A percentile compares a stretch with the other conserved stretches of the same genome.
Conservation (phyloP, 2,888 invertebrate species). For the Antheraea assamensis region DNA sequence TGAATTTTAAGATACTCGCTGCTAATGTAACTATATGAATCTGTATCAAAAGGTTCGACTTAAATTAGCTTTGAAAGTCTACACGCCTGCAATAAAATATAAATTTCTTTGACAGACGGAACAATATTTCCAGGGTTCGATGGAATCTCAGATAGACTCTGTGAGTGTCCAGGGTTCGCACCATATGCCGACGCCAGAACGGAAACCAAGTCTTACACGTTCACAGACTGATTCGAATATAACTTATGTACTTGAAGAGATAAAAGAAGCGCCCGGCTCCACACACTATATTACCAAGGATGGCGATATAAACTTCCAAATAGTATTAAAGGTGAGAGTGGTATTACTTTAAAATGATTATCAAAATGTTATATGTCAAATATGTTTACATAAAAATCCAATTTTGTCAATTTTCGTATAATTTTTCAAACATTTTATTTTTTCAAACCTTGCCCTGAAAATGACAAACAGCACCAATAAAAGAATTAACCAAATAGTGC, state of each 20-base stretch:
- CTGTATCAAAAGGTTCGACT: background rate
- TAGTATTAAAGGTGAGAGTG: conserved; percentile 87
- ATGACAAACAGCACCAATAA: no score
- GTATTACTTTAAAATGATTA: background rate
- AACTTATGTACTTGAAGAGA: conserved; percentile 92
- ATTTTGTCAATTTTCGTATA: no score
- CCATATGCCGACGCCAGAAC: conserved; percentile 82
- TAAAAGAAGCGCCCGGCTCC: conserved; percentile 94
- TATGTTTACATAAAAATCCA: no score
- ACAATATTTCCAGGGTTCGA: conserved; percentile 85
- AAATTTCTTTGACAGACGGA: conserved; percentile 5
- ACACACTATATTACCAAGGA: conserved; percentile 96
- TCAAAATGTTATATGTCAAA: background rate
- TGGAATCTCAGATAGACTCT: conserved; percentile 92
- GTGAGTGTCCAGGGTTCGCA: conserved; percentile 84
- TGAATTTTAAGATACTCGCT: background rate
- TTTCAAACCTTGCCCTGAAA: no score
- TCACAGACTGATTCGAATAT: conserved; percentile 97
- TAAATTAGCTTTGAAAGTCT: background rate
- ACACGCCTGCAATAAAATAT: background rate
- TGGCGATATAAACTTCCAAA: conserved; percentile 95
- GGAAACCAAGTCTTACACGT: conserved; percentile 88
- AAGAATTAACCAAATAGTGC: no score
- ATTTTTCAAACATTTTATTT: no score
- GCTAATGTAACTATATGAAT: background rate